Evolutionary conservation across 1,140 invertebrate species (phyloP), one percentile per base, ranked within the genome.

Genomic region (Tyrophagus putrescentiae): DNA sequence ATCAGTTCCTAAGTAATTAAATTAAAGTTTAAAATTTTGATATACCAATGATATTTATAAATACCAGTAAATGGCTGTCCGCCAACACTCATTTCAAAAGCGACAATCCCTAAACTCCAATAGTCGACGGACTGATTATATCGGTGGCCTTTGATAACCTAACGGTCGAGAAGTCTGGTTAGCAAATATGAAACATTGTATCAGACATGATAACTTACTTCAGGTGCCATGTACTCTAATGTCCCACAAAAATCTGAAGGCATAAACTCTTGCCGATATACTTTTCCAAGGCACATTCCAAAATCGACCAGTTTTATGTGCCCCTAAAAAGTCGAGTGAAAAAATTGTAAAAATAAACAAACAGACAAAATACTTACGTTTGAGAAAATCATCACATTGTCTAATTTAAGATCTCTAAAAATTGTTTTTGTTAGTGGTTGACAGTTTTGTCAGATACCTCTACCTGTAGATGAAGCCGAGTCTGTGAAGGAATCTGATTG

Each of bases 241-340:
- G 95, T 98, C n/a, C 95, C 95, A 73, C 95, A 98, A 76, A 98
- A 99, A 1, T 94, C 98, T 0, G 91, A 90, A 5, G 88, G 93
- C 32, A 64, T 56, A 54, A 61, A 52, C 68, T 89, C 84, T 68
- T 97, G 89, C 61, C 91, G 77, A 74, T 90, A 96, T 64, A 98
- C 92, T 68, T 93, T 57, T 53, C 97, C 78, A 72, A 98, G 98
- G 73, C 95, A 98, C 94, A 98, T 98, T 32, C 95, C 95, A 73
- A 99, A 98, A 73, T 99, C 96, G 7, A 94, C 94, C 64, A 99
- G 91, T 66, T 94, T 81, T 45, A 97, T 87, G 72, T 99, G 94
- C 1, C 96, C 96, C 52, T 54, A 6, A 54, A 54, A 7, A 9
- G 9, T 27, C 18, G 45, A 50, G 28, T 11, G 21, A 11, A 9